Conservation (phyloP, 2,113 vertebrate genomes). For the Cercocebus atys region DNA sequence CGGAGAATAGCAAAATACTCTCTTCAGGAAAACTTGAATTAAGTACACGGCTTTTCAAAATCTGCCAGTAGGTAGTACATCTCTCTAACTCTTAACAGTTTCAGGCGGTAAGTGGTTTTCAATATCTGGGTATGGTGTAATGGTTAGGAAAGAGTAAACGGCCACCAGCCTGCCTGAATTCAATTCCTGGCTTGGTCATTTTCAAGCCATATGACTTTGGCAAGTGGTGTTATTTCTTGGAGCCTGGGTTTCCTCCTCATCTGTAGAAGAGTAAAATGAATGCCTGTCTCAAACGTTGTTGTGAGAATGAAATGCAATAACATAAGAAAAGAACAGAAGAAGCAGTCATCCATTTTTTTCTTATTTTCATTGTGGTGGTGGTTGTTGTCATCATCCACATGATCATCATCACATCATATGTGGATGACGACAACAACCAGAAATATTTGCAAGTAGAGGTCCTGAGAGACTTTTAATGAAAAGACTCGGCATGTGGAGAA, state of each 20-base stretch:
- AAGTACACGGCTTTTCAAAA: slow-evolving; percentile 30
- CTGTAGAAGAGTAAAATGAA: not conserved
- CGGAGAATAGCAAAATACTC: slow-evolving; percentile 44
- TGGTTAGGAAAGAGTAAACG: not conserved
- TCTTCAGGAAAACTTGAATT: slow-evolving; percentile 50
- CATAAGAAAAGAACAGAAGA: not conserved
- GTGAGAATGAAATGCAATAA: not conserved
- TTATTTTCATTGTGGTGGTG: not conserved
- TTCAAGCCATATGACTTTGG: not conserved
- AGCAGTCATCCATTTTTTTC: not conserved
- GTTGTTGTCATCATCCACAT: not conserved
- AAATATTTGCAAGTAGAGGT: not conserved
- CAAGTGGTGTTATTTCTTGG: not conserved
- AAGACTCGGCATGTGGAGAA: not conserved
- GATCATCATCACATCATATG: not conserved
- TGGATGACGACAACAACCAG: not conserved
- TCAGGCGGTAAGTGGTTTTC: not conserved
- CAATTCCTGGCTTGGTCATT: not conserved
- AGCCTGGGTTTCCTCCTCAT: not conserved
- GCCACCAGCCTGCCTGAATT: not conserved
- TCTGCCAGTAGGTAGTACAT: not conserved
- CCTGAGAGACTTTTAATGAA: not conserved
- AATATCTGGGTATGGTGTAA: not conserved
- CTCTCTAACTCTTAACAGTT: not conserved
- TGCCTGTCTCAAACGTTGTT: not conserved